phyloP scores from a whole-genome alignment of 2,113 vertebrate species.

The Lampris megalopsis region DNA sequence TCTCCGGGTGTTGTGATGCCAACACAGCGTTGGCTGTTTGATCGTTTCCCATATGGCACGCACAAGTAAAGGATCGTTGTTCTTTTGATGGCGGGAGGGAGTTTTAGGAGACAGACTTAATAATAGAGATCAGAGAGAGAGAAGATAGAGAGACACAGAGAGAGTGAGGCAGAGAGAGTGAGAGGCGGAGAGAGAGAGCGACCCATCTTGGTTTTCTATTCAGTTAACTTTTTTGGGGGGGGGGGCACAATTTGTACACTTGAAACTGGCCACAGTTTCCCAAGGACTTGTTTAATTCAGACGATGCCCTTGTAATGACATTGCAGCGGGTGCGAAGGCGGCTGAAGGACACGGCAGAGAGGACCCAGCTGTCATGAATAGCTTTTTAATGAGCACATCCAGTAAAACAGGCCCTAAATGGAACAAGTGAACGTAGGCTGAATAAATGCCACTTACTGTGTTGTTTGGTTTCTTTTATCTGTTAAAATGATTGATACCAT shows the following conservation, averaged over 20 bases:
- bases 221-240: constrained; percentile 36
- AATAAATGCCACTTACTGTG: constrained; percentile 42
- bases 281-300: constrained; percentile 66
- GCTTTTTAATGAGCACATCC: constrained; percentile 1
- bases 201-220: constrained; percentile 47
- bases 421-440: constrained; percentile 36
- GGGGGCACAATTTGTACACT: constrained; percentile 68
- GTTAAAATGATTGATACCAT: constrained; percentile 47
- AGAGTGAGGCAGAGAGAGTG: background rate
- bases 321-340: constrained; percentile 25
- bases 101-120: constrained; percentile 8
- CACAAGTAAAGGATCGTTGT: background rate
- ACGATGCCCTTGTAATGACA: constrained; percentile 64
- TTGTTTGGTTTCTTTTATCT: constrained; percentile 31
- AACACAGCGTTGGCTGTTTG: constrained; percentile 8
- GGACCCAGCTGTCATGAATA: constrained; percentile 27
- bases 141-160: background rate
- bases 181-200: constrained; percentile 1
- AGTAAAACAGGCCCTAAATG: constrained; percentile 40
- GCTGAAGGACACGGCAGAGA: constrained; percentile 55
- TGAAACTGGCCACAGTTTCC: constrained; percentile 72
- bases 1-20: constrained; percentile 15
- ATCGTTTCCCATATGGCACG: constrained; percentile 18
- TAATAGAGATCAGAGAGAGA: constrained; percentile 20
- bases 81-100: background rate